Base-by-base conservation (phyloP, 2,113 vertebrate species). In the Ophiodon elongatus region DNA sequence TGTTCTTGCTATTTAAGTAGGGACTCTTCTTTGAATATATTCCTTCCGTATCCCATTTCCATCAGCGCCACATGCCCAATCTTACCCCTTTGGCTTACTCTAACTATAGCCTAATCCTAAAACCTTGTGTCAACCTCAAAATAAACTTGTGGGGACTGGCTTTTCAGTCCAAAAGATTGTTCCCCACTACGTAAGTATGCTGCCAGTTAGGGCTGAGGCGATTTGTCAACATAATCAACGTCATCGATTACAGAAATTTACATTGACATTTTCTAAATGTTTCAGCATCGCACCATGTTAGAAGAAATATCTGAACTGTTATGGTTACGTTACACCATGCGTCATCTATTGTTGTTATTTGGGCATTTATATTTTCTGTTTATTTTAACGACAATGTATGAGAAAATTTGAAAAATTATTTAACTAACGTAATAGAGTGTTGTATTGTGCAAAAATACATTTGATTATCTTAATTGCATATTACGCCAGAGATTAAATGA, bases 51-150 rank as follows among this genome's bases (percentile, higher is more conserved):
- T 11, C 50, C 14, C 0, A 8, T 74, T 78, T 79, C 65, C 7
- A 66, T 69, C 14, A 76, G 14, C 21, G 56, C 10, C n/a, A 27
- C 4, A 69, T 71, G 4, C 2, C 33, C 2, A 8, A 25, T 72
- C 33, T 6, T 25, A 65, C 14, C 43, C 31, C 13, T 37, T 43
- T 6, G 27, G 27, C 25, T 31, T 31, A 27, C 37, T 11, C 4
- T 11, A 14, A 37, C 10, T 27, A 19, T 43, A 27, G 35, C 29
- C 11, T 35, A 41, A 66, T 60, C 8, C 31, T 64, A 54, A 78
- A 74, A 63, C 14, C 35, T 39, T 33, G 6, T 62, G 31, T 57
- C 29, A 71, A 60, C 9, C 41, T 60, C 8, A 85, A 74, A 79
- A 65, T 65, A 70, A 69, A 82, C 13, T 14, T 66, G 19, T 7